These are phyloP conservation scores for Indicator indicator DNA, from an alignment of 2,113 vertebrate genomes.

Conservation along the genomic window DNA sequence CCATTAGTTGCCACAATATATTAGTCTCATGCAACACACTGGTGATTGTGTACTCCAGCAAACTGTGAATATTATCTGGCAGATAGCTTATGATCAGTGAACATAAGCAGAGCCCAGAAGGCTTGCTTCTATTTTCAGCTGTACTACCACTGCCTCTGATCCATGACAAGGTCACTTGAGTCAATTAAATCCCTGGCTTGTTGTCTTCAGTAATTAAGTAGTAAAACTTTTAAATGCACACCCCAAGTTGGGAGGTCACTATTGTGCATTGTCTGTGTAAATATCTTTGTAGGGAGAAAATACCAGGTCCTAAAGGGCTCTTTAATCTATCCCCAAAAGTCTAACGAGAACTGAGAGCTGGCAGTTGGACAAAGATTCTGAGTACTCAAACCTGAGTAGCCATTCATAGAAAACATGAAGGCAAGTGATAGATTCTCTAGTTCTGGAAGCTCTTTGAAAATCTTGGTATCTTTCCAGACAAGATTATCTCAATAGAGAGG, in stretches of 20 bases:
- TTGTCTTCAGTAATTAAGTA: slow-evolving; percentile 36
- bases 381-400: neutral
- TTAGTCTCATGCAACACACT: neutral
- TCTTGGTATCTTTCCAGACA: neutral
- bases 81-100: slow-evolving; percentile 1
- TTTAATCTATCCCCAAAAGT: neutral
- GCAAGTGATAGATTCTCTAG: neutral
- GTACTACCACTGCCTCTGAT: neutral
- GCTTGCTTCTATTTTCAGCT: slow-evolving; percentile 47
- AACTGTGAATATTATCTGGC: neutral
- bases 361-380: neutral
- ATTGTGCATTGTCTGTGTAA: neutral
- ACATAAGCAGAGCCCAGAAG: neutral
- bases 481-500: neutral
- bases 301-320: neutral
- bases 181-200: slow-evolving; percentile 16
- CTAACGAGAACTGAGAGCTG: neutral
- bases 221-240: neutral
- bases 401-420: neutral
- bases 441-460: neutral
- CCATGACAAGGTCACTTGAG: slow-evolving; percentile 1
- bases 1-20: neutral
- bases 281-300: neutral
- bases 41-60: neutral
- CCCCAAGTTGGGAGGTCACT: neutral